phyloP scores from a whole-genome alignment of 2,888 invertebrate species.

The Acronicta alni region DNA sequence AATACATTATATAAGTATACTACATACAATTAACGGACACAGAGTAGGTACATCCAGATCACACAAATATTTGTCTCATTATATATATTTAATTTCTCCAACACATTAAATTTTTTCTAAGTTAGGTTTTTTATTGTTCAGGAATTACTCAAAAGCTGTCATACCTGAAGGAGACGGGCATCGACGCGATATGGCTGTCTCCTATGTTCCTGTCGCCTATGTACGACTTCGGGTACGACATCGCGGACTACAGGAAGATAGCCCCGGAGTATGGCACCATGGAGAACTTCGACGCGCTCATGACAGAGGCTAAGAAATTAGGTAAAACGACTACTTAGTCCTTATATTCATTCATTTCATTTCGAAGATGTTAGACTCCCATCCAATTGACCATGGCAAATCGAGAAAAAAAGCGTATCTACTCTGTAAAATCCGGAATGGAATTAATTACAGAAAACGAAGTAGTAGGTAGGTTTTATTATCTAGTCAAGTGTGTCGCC shows the following conservation, averaged over 20 bases:
- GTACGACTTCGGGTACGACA: slow-evolving; percentile 94
- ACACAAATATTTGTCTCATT: not conserved
- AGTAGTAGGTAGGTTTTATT: no score
- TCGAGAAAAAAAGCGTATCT: no score
- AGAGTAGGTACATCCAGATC: not conserved
- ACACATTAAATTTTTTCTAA: no score
- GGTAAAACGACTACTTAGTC: slow-evolving; percentile 70
- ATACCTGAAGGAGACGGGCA: slow-evolving; percentile 89
- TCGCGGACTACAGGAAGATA: slow-evolving; percentile 91
- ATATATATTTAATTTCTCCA: no score
- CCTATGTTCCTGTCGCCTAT: slow-evolving; percentile 93
- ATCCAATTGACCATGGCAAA: no score
- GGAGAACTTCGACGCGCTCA: slow-evolving; percentile 90
- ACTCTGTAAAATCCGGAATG: no score
- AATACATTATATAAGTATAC: no score
- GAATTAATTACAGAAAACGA: no score
- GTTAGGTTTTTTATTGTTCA: slow-evolving; percentile 50
- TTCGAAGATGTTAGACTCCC: no score
- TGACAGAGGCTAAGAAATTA: slow-evolving; percentile 82
- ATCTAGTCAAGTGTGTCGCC: no score
- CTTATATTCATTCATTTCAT: no score
- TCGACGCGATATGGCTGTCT: slow-evolving; percentile 92
- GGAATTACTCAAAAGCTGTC: slow-evolving; percentile 82
- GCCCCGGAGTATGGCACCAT: slow-evolving; percentile 92
- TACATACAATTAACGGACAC: no score